phyloP scores from a whole-genome alignment of 1,140 invertebrate genomes.

The Lasaia peninsularis region DNA sequence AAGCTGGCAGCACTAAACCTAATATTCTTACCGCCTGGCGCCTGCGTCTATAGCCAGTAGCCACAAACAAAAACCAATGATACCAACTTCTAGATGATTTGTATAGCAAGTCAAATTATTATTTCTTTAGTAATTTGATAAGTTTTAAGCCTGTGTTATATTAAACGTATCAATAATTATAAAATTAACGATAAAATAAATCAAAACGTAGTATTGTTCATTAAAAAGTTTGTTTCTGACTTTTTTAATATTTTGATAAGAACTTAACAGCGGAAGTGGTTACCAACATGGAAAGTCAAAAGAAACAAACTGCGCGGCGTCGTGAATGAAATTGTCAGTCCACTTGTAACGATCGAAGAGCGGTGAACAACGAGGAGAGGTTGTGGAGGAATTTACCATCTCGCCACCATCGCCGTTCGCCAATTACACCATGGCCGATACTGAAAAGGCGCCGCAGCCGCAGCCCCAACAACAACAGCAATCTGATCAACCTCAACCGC shows the following conservation, averaged over 20 bases:
- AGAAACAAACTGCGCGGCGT: constrained; percentile 17
- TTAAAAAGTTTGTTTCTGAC: too few relatives aligned
- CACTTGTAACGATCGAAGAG: constrained; percentile 56
- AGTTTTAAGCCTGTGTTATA: too few relatives aligned
- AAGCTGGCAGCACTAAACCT: too few relatives aligned
- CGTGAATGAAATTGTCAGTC: constrained; percentile 35
- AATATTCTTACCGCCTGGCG: too few relatives aligned
- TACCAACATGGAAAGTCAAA: constrained; percentile 20
- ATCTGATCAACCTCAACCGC: constrained; percentile 56
- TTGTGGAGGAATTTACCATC: constrained; percentile 77
- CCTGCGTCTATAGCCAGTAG: too few relatives aligned
- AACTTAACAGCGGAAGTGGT: constrained; percentile 17
- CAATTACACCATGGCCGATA: constrained; percentile 78
- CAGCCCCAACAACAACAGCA: constrained; percentile 56
- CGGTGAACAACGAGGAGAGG: constrained; percentile 76
- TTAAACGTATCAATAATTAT: too few relatives aligned
- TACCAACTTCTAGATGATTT: too few relatives aligned
- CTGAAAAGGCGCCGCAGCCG: constrained; percentile 75
- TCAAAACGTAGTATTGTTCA: too few relatives aligned
- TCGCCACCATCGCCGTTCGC: constrained; percentile 77
- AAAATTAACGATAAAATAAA: too few relatives aligned
- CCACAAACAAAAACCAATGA: too few relatives aligned
- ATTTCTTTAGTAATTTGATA: too few relatives aligned
- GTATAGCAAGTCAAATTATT: too few relatives aligned
- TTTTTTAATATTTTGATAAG: constrained; percentile 1